Evolutionary conservation across 2,113 vertebrate species (phyloP), one percentile per base, ranked within the genome.

Genomic region (Harpagus bidentatus): DNA sequence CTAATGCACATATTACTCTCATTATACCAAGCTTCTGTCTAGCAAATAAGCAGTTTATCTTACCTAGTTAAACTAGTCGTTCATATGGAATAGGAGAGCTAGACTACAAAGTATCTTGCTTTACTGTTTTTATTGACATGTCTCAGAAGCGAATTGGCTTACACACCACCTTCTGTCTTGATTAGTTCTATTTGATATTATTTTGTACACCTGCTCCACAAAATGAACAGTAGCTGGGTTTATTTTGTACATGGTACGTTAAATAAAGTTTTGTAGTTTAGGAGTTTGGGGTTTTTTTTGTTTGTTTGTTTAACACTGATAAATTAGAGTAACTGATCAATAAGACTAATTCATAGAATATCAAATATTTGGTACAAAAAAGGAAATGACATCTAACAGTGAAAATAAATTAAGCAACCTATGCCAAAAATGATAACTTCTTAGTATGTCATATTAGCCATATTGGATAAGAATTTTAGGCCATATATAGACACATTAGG

Each of bases 1-100:
- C 26, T 84, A 83, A 38, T 73, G 15, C 38, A 80, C 13, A 10
- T 85, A 53, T 84, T 66, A 91, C 67, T 88, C 85, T 83, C 76
- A 29, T 69, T 79, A 69, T 85, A 91, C 38, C 79, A 94, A 93
- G 80, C 76, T 94, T 91, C 82, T 94, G 78, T 82, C 80, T 89
- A 97, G 81, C 5, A 83, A 71, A 61, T 93, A 72, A 71, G 25
- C 40, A 86, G 63, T 69, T 93, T 87, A 67, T 78, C 28, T 88
- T 89, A 78, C 38, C 63, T 82, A 73, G 21, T 74, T 94, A 87
- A 95, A 82, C 66, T 43, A 61, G 71, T 80, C 10, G 7, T 56
- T 95, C 71, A 21, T 74, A 74, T 13, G 22, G 47, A 85, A 70
- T 11, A 29, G 10, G 55, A 78, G 45, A 93, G n/a, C 34, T 40